Evolutionary conservation across 2,888 invertebrate genomes (phyloP).

Genomic region (Euphydryas editha): DNA sequence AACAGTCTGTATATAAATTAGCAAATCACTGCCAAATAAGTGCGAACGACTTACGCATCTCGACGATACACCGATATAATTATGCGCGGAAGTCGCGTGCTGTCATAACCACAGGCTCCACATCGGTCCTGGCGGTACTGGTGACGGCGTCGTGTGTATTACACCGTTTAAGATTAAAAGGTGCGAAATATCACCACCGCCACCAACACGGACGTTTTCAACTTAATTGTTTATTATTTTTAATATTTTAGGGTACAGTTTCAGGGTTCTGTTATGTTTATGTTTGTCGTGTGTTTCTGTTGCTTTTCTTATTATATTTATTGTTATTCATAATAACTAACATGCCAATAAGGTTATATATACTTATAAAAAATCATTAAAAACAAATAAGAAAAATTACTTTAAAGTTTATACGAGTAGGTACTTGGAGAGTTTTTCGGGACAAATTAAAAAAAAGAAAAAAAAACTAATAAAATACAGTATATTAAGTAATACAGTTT

Average conservation of each 20-base stretch:
- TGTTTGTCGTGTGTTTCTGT: too few species aligned
- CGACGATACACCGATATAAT: conserved; percentile 52
- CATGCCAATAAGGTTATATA: too few species aligned
- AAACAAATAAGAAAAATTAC: too few species aligned
- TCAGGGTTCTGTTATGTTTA: not conserved
- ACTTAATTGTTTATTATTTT: conserved; percentile 9
- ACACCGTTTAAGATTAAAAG: conserved; percentile 24
- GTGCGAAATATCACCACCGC: conserved; percentile 30
- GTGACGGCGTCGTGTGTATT: conserved; percentile 20
- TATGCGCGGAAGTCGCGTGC: conserved; percentile 69
- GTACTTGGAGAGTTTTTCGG: too few species aligned
- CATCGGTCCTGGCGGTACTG: conserved; percentile 51
- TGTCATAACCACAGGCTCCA: conserved; percentile 52
- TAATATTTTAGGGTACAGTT: not conserved
- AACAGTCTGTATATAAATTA: conserved; percentile 42
- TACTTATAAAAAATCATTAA: too few species aligned
- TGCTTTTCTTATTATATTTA: too few species aligned
- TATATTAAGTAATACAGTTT: too few species aligned
- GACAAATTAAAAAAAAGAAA: too few species aligned
- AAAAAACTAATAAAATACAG: too few species aligned
- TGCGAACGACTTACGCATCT: conserved; percentile 42
- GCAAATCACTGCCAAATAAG: conserved; percentile 45
- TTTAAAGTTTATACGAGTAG: too few species aligned
- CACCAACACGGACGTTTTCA: not conserved
- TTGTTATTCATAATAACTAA: too few species aligned